Base-by-base conservation (phyloP, 2,113 vertebrate genomes). In the Brachypodius melanocephalos region DNA sequence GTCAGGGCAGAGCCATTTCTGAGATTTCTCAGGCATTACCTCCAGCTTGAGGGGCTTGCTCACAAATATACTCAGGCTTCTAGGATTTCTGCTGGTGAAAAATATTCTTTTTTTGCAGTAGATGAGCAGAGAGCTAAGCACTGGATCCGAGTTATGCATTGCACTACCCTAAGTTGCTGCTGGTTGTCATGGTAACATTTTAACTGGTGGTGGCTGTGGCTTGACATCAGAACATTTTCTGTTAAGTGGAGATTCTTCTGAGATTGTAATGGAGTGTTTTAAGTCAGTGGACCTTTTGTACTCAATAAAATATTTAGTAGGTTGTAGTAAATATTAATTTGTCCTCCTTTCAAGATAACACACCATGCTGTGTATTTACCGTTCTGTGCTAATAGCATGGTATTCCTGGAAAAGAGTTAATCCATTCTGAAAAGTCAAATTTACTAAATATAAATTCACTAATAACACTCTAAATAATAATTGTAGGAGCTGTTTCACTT, bases 161-260 rank as follows among this genome's bases (percentile, higher is more conserved):
- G 54, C 51, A 4, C 80, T 79, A 29, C 32, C 45, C 82, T 5
- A 83, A 95, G 89, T 85, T 90, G 68, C 89, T 90, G 49, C 43
- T 22, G 22, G 94, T 97, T 96, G 95, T 88, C 91, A 94, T 89
- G 94, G 95, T 34, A 96, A 97, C 88, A 13, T 72, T 95, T 95
- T 58, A 5, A 94, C 94, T 89, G 89, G 84, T 92, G 94, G 77
- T 66, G 68, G 31, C 38, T 88, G 65, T 94, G 92, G n/a, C 78
- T 83, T 95, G 91, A 84, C 88, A 92, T 85, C 28, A 73, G 78
- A 81, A 80, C 42, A 4, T 85, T 89, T 75, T 57, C 82, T 80
- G 49, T 86, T 85, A 92, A 92, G 67, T 87, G 84, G 89, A 79
- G 57, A 55, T 66, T 54, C 55, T 92, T 48, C 80, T 68, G 48